Evolutionary conservation across 2,888 invertebrate genomes (phyloP).

Genomic region (Hybos culiciformis): DNA sequence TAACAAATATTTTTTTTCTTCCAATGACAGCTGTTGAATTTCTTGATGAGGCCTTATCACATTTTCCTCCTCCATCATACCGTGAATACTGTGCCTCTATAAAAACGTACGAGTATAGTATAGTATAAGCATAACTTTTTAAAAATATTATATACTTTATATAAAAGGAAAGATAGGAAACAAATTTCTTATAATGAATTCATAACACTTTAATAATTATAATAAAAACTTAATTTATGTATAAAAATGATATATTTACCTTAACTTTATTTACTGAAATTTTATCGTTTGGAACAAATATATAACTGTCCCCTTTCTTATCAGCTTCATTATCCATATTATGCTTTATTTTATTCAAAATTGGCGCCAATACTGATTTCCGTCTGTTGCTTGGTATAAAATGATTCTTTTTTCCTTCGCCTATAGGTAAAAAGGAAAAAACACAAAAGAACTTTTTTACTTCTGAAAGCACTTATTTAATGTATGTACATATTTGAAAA

Average conservation of each 20-base stretch:
- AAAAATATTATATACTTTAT: no score
- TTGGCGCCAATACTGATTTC: conserved; percentile 32
- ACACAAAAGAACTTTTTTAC: no score
- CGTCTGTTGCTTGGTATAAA: conserved; percentile 23
- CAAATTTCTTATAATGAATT: no score
- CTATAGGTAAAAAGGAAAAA: not conserved
- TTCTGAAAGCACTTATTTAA: no score
- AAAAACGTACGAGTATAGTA: not conserved
- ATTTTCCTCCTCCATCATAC: conserved; percentile 87
- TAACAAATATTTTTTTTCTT: conserved; percentile 88
- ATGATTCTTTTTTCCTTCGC: not conserved
- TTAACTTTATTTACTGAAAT: conserved; percentile 30
- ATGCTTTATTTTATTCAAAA: conserved; percentile 31
- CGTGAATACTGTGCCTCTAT: conserved; percentile 51
- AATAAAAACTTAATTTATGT: not conserved
- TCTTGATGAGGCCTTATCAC: conserved; percentile 78
- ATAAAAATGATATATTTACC: conserved; percentile 18
- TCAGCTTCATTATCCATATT: conserved; percentile 25
- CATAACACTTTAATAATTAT: not conserved
- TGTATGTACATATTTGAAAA: no score
- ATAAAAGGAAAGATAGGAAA: no score
- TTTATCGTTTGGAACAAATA: not conserved
- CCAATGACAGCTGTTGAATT: conserved; percentile 39
- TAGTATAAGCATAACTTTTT: not conserved
- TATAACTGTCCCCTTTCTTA: no score